Base-by-base conservation (phyloP, 2,888 invertebrate genomes). In the Drosophila anceps region DNA sequence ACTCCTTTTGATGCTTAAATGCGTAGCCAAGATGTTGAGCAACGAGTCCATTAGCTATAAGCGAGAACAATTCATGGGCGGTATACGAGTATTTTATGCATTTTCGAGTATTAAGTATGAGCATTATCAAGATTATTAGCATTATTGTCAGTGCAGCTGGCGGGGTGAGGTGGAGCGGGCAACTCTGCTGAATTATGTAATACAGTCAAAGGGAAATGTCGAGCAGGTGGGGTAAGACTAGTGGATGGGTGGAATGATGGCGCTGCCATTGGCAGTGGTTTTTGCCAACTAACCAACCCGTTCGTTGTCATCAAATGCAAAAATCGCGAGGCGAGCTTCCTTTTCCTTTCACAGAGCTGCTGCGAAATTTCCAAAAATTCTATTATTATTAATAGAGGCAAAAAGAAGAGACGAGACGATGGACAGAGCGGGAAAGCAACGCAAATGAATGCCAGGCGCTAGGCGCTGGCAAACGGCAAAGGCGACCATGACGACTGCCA, bases 291-390 rank as follows among this genome's bases (percentile, higher is more conserved):
- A 70, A 73, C 63, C 81, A 84, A 79, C 76, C 81, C 84, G 79
- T 84, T 84, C 68, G 72, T 76, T 82, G 81, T 75, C 80, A 50
- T 71, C 84, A 76, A 84, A 87, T 83, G 84, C 87, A 83, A 85
- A 85, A 85, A 83, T 85, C 84, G 84, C 81, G 77, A 71, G 72
- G 74, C 81, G 74, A 83, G 69, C 69, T 86, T 86, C 84, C 85
- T 82, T 82, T 85, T 87, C 87, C 87, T 84, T 82, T 84, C 73
- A 60, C 68, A 64, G 69, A 55, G 67, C 64, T 79, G 73, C 77
- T 67, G 68, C 60, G 76, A 87, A 85, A 83, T 87, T 84, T 85
- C 85, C 84, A 85, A 88, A 86, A 86, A 86, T 87, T 86, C 88
- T 85, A 88, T 85, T 86, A 86, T 86, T 86, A 88, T 84, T 84